Base-by-base conservation (phyloP, 2,888 invertebrate genomes). In the Eupsilia transversa region DNA sequence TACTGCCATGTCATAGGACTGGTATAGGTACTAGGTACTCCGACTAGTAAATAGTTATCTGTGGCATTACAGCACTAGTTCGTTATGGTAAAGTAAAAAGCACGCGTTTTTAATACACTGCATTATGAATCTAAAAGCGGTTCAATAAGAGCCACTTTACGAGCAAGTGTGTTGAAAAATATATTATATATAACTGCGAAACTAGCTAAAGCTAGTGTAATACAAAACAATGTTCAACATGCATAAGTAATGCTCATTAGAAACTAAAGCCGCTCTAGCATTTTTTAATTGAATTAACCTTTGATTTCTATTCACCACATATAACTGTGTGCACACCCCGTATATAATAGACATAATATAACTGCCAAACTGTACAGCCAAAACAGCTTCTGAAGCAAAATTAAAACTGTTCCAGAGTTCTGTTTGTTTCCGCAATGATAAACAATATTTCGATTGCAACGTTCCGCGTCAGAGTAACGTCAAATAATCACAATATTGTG, bases 361-460 rank as follows among this genome's bases (percentile, higher is more conserved):
- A 70, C 77, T 69, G 73, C 54, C 43, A 61, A 73, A 74, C 60
- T 73, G 66, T 77, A 77, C 49, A 71, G 73, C 70, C 84, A 81
- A 88, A 87, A 88, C 83, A 85, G 85, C 82, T 87, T 87, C 86
- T 72, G 84, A 86, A 88, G 87, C 86, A 80, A 89, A 89, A 91
- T 91, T 89, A 90, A 89, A 90, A 90, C 82, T 83, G 87, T 88
- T 79, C 75, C 79, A 77, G 80, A 86, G 86, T 87, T 88, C 84
- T 79, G 83, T 85, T 88, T 89, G 88, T 88, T 89, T 82, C 82
- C 74, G 81, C 75, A 56, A 82, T 85, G 87, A 89, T 87, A 89
- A 90, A 87, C 85, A 86, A 83, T 86, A 83, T 89, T 89, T 88
- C 80, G 85, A 89, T 88, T 86, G 83, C 75, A 75, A 77, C 73